A percentile compares a stretch with the other conserved stretches of the same genome.
Evolutionary conservation across 2,888 invertebrate species (phyloP).

Genomic region (Mesorhabditis sp.): DNA sequence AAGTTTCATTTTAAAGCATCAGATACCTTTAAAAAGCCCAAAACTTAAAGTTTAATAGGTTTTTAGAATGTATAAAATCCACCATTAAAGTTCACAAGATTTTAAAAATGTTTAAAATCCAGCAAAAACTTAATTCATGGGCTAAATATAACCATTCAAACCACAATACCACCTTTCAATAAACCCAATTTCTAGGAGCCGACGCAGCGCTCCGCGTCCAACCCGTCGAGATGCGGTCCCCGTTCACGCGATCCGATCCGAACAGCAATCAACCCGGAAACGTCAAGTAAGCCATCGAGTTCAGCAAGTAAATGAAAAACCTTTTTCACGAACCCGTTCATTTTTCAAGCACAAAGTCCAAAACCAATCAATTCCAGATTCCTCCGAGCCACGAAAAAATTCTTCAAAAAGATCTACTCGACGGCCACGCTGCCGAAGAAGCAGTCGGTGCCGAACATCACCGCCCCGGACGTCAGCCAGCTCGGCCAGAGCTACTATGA

Average conservation of each 20-base stretch:
- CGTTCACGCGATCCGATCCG: slow-evolving; percentile 3
- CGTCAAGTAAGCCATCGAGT: neutral
- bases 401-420: slow-evolving; percentile 52
- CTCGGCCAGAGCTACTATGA: no score
- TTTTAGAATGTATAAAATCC: no score
- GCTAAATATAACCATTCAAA: no score
- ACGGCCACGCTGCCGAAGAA: slow-evolving; percentile 49
- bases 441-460: slow-evolving; percentile 10
- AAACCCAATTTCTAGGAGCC: neutral
- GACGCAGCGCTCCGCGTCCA: slow-evolving; percentile 3
- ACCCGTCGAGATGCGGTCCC: neutral
- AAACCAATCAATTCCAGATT: slow-evolving; percentile 23
- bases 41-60: no score
- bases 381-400: slow-evolving; percentile 49
- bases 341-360: neutral
- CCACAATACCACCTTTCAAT: no score
- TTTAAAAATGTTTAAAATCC: no score
- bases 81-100: no score
- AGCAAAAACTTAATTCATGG: no score
- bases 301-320: neutral
- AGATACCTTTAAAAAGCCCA: no score
- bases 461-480: no score
- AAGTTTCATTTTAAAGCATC: no score
- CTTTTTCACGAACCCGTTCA: no score
- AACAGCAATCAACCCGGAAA: slow-evolving; percentile 2